Evolutionary conservation across 2,888 invertebrate species (phyloP), one percentile per base, ranked within the genome.

Genomic region (Plusia festucae): DNA sequence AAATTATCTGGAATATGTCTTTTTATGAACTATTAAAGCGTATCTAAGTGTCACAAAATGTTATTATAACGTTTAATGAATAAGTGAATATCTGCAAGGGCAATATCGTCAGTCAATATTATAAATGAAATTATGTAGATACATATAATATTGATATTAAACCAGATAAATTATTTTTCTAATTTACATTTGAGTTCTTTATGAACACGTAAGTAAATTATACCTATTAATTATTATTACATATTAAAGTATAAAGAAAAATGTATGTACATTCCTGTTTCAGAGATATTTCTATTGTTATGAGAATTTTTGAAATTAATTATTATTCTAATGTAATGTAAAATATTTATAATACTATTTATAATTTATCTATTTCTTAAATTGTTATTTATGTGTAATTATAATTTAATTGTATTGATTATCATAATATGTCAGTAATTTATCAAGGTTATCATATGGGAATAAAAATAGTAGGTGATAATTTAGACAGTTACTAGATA

Each of bases 131-230:
- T 59, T 74, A 34, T 34, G 30, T 34, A 40, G 15, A 6, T 40
- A 75, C 68, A 64, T 72, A 65, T 70, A 68, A 68, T 68, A 65
- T 81, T 73, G 74, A 70, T 81, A 81, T 82, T 82, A 81, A 70
- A 65, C 54, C 76, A 77, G 65, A 78, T 79, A 76, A 73, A 77
- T 70, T 85, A 84, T 87, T 86, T 87, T 87, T 86, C 76, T 86
- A 85, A 71, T 76, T 76, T 76, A 71, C 60, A 63, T 81, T 83
- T 81, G 59, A 77, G 77, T 81, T 85, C 79, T 59, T 69, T 27
- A 78, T 77, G 74, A 81, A 85, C 73, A 60, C 67, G 70, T 81
- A 79, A 78, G 71, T 77, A 81, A 82, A 81, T 81, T 78, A 81
- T 73, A 75, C 64, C 62, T 65, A 78, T 68, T 67, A 70, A n/a